phyloP scores from a whole-genome alignment of 2,113 vertebrate species.

The Girardinichthys multiradiatus region DNA sequence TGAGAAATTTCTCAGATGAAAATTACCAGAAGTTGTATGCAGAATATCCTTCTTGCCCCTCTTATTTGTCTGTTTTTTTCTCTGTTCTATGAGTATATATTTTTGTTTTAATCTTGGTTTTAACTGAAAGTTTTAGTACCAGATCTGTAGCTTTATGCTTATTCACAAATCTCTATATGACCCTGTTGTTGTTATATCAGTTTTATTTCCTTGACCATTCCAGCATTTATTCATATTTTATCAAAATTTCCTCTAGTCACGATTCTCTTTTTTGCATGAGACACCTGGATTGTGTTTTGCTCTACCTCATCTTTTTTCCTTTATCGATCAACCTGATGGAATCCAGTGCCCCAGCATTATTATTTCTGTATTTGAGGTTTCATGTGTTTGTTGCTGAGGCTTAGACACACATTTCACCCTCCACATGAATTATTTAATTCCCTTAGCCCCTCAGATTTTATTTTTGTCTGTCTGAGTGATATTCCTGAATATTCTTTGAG shows the following conservation, averaged over 20 bases:
- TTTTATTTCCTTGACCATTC: not conserved
- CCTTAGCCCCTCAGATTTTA: not conserved
- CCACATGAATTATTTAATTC: too few relatives aligned
- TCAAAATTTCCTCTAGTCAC: not conserved
- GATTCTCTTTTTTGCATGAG: not conserved
- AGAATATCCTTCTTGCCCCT: not conserved
- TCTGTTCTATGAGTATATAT: not conserved
- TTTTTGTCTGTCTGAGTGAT: not conserved
- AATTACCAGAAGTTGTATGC: not conserved
- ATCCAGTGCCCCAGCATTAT: conserved; percentile 31
- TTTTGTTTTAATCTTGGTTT: not conserved
- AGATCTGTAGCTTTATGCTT: not conserved
- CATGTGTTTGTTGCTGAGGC: conserved; percentile 16
- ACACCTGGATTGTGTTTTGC: not conserved
- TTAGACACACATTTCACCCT: not conserved
- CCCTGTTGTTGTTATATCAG: not conserved
- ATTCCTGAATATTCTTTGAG: not conserved
- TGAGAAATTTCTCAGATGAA: conserved; percentile 16
- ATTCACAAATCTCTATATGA: not conserved
- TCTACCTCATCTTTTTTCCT: conserved; percentile 1
- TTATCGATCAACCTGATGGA: conserved; percentile 15
- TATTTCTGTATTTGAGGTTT: conserved; percentile 46
- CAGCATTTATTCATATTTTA: not conserved
- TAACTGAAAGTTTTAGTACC: not conserved
- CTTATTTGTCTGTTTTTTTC: not conserved